These are phyloP conservation scores for Conger conger DNA, from an alignment of 2,113 vertebrate genomes.

Conservation along the genomic window DNA sequence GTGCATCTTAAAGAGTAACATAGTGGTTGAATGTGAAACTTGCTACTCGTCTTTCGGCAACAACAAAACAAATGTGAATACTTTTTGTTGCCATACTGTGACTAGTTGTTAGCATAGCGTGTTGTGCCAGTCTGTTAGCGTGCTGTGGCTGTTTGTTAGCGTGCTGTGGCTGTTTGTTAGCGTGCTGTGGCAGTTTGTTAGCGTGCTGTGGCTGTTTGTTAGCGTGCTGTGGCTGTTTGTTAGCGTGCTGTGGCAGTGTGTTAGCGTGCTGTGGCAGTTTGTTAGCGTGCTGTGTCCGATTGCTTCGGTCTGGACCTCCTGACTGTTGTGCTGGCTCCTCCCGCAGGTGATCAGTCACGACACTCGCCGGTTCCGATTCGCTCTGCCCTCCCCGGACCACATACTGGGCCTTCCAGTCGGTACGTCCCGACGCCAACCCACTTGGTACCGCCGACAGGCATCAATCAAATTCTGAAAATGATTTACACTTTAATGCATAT, in stretches of 20 bases:
- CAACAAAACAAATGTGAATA: too few species aligned
- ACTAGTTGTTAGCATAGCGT: too few species aligned
- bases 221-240: too few species aligned
- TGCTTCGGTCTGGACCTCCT: neutral
- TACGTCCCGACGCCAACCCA: slow-evolving; percentile 41
- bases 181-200: neutral
- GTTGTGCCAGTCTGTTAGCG: too few species aligned
- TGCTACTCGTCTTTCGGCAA: too few species aligned
- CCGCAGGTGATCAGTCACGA: slow-evolving; percentile 67
- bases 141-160: too few species aligned
- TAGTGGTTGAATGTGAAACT: too few species aligned
- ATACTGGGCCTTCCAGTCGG: slow-evolving; percentile 69
- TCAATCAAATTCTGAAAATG: neutral
- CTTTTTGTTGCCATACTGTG: too few species aligned
- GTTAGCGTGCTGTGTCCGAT: neutral
- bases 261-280: neutral
- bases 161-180: too few species aligned
- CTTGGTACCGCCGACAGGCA: neutral
- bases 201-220: too few species aligned
- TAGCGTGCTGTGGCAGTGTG: too few species aligned
- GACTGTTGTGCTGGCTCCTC: slow-evolving; percentile 15
- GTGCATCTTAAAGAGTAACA: neutral
- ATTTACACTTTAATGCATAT: neutral
- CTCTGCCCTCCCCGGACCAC: slow-evolving; percentile 64
- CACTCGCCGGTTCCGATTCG: slow-evolving; percentile 69